These are phyloP conservation scores for Microplitis mediator DNA, from an alignment of 1,140 invertebrate genomes.

Conservation along the genomic window DNA sequence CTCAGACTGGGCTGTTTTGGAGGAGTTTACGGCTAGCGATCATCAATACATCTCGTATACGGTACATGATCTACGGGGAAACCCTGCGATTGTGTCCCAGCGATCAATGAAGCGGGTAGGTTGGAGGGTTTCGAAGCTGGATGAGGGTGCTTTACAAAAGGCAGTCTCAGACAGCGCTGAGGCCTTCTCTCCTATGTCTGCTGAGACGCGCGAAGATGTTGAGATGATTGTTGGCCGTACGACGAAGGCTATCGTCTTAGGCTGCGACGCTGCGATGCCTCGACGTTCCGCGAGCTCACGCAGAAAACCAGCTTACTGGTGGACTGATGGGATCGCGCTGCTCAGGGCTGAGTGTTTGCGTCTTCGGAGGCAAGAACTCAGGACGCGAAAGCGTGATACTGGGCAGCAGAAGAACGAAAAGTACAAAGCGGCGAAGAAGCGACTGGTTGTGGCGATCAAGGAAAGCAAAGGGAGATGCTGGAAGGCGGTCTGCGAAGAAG, in stretches of 20 bases:
- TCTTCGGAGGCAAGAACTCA: constrained; percentile 4
- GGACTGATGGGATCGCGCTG: constrained; percentile 40
- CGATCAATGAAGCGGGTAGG: not conserved
- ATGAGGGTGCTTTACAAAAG: constrained; percentile 26
- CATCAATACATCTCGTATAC: not conserved
- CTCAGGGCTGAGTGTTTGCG: constrained; percentile 35
- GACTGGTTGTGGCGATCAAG: constrained; percentile 25
- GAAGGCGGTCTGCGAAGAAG: constrained; percentile 27
- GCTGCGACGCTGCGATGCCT: no score
- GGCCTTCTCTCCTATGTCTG: not conserved
- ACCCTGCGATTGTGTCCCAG: not conserved
- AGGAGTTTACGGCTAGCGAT: not conserved
- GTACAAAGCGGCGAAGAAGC: constrained; percentile 25
- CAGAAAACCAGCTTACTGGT: constrained; percentile 41
- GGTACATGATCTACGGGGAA: not conserved
- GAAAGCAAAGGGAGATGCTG: constrained; percentile 34
- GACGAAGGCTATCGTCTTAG: no score
- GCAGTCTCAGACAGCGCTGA: not conserved
- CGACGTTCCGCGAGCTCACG: not conserved
- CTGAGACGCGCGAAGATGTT: not conserved
- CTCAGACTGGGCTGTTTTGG: not conserved
- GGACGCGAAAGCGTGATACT: not conserved
- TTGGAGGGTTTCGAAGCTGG: not conserved
- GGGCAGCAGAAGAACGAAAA: not conserved
- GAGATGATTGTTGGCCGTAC: not conserved